These are phyloP conservation scores for Lepidurus apus DNA, from an alignment of 1,140 invertebrate species.

Conservation along the genomic window DNA sequence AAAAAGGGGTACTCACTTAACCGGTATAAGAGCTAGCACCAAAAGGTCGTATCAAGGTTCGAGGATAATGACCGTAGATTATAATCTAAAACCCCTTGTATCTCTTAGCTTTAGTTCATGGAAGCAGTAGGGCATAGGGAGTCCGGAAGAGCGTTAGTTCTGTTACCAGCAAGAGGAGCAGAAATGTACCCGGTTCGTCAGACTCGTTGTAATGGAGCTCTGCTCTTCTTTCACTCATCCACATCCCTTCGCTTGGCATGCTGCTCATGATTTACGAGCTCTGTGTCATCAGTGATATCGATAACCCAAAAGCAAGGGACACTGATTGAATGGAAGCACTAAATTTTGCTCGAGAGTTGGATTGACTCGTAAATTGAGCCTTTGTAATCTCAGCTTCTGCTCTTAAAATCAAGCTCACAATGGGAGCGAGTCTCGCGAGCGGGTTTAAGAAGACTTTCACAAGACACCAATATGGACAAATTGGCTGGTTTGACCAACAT, in stretches of 20 bases:
- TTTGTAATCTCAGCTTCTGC: not conserved
- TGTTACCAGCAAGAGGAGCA: not conserved
- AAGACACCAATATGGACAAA: too few relatives aligned
- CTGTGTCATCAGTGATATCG: conserved; percentile 9
- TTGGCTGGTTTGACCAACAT: too few relatives aligned
- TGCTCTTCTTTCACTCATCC: not conserved
- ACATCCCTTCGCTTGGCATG: not conserved
- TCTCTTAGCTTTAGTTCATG: not conserved
- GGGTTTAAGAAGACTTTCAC: too few relatives aligned
- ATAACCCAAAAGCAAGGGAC: not conserved
- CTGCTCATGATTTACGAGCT: not conserved
- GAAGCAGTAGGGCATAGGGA: too few relatives aligned
- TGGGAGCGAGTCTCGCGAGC: too few relatives aligned
- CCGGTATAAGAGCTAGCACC: not conserved
- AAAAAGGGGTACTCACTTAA: not conserved
- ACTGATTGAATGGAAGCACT: not conserved
- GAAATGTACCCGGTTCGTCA: not conserved
- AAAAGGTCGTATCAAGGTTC: not conserved
- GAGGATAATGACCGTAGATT: not conserved
- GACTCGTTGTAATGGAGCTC: not conserved
- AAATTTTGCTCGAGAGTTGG: not conserved
- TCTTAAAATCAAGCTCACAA: too few relatives aligned
- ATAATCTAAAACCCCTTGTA: not conserved
- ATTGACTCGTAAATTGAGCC: not conserved
- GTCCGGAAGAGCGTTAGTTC: too few relatives aligned